These are phyloP conservation scores for Cryptotis parvus DNA, from an alignment of 2,113 vertebrate genomes.

Conservation along the genomic window DNA sequence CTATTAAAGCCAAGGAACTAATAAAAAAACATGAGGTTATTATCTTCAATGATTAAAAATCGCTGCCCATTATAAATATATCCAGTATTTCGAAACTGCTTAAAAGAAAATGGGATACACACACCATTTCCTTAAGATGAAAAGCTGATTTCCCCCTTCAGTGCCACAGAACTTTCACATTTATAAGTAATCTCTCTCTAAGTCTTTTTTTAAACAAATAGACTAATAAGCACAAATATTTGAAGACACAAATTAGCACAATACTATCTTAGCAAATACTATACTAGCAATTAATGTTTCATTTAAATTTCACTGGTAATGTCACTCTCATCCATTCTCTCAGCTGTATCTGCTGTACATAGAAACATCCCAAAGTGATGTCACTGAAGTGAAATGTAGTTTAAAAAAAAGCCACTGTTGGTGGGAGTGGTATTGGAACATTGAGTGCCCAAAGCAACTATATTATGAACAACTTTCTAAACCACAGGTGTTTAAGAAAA, in stretches of 20 bases:
- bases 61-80: constrained; percentile 59
- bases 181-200: constrained; percentile 4
- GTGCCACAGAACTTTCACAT: not conserved
- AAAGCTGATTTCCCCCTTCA: constrained; percentile 25
- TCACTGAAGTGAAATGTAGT: not conserved
- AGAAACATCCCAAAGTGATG: not conserved
- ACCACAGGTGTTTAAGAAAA: no score
- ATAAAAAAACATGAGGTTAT: constrained; percentile 65
- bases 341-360: not conserved
- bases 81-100: constrained; percentile 51
- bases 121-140: constrained; percentile 12
- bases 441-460: no score
- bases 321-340: not conserved
- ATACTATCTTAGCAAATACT: not conserved
- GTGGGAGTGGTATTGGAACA: no score
- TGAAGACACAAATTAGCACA: not conserved
- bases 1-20: constrained; percentile 61
- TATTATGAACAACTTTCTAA: no score
- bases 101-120: constrained; percentile 49
- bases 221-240: constrained; percentile 26
- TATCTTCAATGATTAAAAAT: constrained; percentile 74
- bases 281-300: no score
- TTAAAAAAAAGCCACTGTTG: not conserved
- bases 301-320: not conserved
- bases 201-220: not conserved